phyloP scores from a whole-genome alignment of 2,888 invertebrate species.

The Campoplex nolae region DNA sequence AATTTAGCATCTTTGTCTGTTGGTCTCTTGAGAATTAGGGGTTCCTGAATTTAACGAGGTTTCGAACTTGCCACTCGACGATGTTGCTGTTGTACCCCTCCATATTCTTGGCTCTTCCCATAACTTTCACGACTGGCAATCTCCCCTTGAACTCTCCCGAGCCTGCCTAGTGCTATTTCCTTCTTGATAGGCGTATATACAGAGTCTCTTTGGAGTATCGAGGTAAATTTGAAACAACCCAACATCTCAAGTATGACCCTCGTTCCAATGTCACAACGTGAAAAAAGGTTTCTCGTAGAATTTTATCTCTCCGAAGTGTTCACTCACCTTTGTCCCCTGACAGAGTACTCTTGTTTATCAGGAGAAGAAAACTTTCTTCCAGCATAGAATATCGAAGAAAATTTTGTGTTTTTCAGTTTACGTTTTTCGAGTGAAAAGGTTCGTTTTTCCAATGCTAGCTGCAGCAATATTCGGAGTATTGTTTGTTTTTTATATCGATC shows the following conservation, averaged over 20 bases:
- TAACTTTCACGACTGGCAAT: constrained; percentile 33
- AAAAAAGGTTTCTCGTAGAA: neutral
- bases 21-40: constrained; percentile 24
- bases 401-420: neutral
- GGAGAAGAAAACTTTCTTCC: neutral
- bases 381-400: neutral
- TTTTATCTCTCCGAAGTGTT: neutral
- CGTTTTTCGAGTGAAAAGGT: neutral
- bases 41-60: constrained; percentile 67
- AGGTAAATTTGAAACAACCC: constrained; percentile 12
- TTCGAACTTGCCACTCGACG: constrained; percentile 71
- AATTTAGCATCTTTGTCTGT: constrained; percentile 11
- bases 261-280: neutral
- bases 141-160: constrained; percentile 46
- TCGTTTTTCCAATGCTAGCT: neutral
- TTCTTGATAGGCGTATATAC: constrained; percentile 17
- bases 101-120: constrained; percentile 52
- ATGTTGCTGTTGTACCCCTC: constrained; percentile 34
- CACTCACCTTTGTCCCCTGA: neutral
- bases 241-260: neutral
- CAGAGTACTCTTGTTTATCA: neutral
- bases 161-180: constrained; percentile 31
- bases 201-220: constrained; percentile 18
- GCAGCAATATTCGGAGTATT: neutral
- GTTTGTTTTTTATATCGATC: neutral